phyloP scores from a whole-genome alignment of 2,113 vertebrate genomes.

The Plecturocebus donacophilus region DNA sequence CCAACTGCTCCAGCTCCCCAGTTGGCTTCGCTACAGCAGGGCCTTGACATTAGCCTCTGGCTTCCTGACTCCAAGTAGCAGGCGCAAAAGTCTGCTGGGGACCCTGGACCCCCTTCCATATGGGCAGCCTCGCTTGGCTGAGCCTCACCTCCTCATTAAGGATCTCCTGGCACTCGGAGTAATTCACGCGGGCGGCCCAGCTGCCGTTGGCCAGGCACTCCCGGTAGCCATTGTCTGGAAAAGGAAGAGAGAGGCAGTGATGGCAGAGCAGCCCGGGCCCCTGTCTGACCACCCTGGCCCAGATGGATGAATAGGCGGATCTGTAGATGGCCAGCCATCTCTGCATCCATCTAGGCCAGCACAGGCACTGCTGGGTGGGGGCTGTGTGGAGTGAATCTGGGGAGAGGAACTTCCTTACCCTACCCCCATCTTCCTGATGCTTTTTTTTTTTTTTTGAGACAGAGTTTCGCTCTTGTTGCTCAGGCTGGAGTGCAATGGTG shows the following conservation, averaged over 20 bases:
- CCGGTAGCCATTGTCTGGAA: slow-evolving; percentile 91
- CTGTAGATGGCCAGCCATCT: neutral
- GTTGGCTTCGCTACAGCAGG: neutral
- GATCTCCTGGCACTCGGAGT: slow-evolving; percentile 93
- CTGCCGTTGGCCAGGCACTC: slow-evolving; percentile 91
- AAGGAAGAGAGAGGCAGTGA: slow-evolving; percentile 19
- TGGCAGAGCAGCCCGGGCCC: neutral
- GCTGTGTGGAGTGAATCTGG: neutral
- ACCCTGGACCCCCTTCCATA: too few relatives aligned
- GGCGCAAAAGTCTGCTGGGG: neutral
- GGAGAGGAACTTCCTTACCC: neutral
- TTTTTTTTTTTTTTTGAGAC: too few relatives aligned
- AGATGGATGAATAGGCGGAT: too few relatives aligned
- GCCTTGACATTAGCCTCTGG: neutral
- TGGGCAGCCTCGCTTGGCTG: neutral
- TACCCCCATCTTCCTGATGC: neutral
- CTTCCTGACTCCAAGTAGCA: neutral
- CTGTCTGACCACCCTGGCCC: neutral
- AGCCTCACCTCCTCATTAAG: slow-evolving; percentile 90
- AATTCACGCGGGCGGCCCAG: slow-evolving; percentile 91
- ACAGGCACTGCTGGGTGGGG: neutral
- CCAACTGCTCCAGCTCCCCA: neutral
- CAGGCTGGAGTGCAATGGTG: too few relatives aligned
- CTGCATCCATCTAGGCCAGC: neutral
- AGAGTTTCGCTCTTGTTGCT: too few relatives aligned